Evolutionary conservation across 2,797 vertebrate species (phyloP).

Genomic region (Dendrocincla fuliginosa): DNA sequence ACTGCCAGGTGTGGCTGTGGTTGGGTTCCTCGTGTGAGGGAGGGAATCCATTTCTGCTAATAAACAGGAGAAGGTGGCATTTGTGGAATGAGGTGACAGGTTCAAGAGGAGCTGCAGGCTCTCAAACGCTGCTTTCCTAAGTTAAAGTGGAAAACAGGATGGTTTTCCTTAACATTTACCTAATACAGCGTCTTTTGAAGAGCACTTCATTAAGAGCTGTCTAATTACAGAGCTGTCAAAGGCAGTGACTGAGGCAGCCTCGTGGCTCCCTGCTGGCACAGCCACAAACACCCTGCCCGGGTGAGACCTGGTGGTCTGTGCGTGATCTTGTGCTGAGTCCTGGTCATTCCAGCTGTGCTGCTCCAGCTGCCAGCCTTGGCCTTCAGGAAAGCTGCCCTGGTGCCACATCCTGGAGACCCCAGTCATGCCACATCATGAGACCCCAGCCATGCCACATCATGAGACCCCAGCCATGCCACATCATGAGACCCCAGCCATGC

Average conservation of each 20-base stretch:
- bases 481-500: too few relatives aligned
- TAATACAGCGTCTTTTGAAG: background rate
- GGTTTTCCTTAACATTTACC: background rate
- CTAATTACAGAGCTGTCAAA: background rate
- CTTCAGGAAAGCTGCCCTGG: background rate
- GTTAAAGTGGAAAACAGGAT: background rate
- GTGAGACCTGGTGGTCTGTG: background rate
- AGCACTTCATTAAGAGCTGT: background rate
- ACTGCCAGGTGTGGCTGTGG: background rate
- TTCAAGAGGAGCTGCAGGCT: background rate
- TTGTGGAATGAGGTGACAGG: background rate
- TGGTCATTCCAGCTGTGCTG: background rate
- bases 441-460: too few relatives aligned
- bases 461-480: too few relatives aligned
- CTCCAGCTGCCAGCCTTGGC: background rate
- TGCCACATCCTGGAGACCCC: background rate
- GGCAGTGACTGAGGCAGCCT: accelerated
- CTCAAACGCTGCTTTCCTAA: background rate
- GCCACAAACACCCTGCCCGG: background rate
- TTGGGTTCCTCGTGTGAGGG: accelerated
- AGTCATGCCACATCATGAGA: too few relatives aligned
- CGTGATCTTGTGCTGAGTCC: background rate
- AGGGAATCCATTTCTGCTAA: background rate
- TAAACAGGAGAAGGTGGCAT: background rate
- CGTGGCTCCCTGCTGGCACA: background rate